A percentile compares a stretch with the other conserved stretches of the same genome.
phyloP scores from a whole-genome alignment of 2,888 invertebrate genomes.

The Drosophila aldrichi region DNA sequence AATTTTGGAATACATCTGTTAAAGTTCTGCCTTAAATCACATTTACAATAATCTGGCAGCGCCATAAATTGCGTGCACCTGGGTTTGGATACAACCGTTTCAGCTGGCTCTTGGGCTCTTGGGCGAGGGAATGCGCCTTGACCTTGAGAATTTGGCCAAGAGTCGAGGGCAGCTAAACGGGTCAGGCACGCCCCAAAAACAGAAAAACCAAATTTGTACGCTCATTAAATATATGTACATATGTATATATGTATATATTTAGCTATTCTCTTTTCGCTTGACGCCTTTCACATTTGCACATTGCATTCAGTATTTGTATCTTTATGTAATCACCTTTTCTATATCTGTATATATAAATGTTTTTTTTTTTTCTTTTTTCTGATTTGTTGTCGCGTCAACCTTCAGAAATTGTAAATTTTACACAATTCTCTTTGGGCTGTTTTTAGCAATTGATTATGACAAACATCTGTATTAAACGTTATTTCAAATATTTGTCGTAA shows the following conservation, averaged over 20 bases:
- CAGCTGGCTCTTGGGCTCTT: conserved; percentile 4
- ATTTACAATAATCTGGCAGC: background rate
- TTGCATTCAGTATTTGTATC: conserved; percentile 22
- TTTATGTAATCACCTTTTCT: conserved; percentile 74
- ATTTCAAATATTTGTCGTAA: conserved; percentile 19
- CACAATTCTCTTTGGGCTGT: conserved; percentile 38
- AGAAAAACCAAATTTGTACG: conserved; percentile 11
- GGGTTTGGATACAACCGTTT: background rate
- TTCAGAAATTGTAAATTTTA: conserved; percentile 49
- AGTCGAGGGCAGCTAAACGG: conserved; percentile 42
- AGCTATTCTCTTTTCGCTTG: conserved; percentile 14
- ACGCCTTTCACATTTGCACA: conserved; percentile 51
- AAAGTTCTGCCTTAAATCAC: background rate
- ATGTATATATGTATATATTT: background rate
- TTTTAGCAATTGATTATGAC: conserved; percentile 72
- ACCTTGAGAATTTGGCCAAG: conserved; percentile 59
- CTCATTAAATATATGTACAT: conserved; percentile 9
- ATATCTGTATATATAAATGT: background rate
- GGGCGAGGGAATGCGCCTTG: conserved; percentile 29
- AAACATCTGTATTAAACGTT: conserved; percentile 70
- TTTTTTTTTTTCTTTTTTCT: conserved; percentile 12
- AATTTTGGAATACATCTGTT: no score
- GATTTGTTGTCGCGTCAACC: conserved; percentile 49
- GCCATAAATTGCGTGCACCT: background rate
- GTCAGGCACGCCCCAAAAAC: conserved; percentile 58